Conservation (phyloP, 1,140 invertebrate species). For the Drosophila malerkotliana region DNA sequence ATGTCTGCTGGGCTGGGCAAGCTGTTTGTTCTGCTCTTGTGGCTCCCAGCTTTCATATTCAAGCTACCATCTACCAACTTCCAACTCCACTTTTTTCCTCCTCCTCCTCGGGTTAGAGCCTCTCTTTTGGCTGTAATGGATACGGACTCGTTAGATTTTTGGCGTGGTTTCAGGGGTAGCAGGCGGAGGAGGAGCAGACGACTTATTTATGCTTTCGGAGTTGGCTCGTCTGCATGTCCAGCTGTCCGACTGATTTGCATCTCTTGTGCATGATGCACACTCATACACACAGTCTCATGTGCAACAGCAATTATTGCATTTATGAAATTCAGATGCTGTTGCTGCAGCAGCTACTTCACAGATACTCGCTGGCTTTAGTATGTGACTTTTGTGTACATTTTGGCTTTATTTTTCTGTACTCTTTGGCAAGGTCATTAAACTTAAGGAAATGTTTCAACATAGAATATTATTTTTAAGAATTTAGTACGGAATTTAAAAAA, state of each 20-base stretch:
- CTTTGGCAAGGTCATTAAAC: not conserved
- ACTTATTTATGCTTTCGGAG: slow-evolving; percentile 72
- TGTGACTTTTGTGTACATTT: slow-evolving; percentile 28
- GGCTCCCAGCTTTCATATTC: slow-evolving; percentile 20
- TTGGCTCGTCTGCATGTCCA: slow-evolving; percentile 48
- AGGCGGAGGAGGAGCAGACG: slow-evolving; percentile 42
- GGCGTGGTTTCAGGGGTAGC: slow-evolving; percentile 22
- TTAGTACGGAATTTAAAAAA: too few species aligned
- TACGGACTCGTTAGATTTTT: slow-evolving; percentile 63
- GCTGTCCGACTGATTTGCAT: slow-evolving; percentile 75
- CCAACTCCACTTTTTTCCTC: slow-evolving; percentile 10
- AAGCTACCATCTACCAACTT: slow-evolving; percentile 12
- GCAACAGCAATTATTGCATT: slow-evolving; percentile 73
- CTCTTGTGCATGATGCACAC: slow-evolving; percentile 63
- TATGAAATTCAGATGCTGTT: slow-evolving; percentile 61
- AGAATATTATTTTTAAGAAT: too few species aligned
- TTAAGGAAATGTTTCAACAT: not conserved
- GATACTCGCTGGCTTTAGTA: slow-evolving; percentile 36
- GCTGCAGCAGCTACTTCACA: slow-evolving; percentile 23
- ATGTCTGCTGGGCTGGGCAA: slow-evolving; percentile 72
- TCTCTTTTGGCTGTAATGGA: slow-evolving; percentile 56
- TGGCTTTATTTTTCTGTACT: slow-evolving; percentile 9
- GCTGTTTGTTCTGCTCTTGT: slow-evolving; percentile 68
- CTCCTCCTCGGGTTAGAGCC: not conserved
- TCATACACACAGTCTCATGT: slow-evolving; percentile 17